Evolutionary conservation across 2,113 vertebrate species (phyloP).

Genomic region (Notiomystis cincta): DNA sequence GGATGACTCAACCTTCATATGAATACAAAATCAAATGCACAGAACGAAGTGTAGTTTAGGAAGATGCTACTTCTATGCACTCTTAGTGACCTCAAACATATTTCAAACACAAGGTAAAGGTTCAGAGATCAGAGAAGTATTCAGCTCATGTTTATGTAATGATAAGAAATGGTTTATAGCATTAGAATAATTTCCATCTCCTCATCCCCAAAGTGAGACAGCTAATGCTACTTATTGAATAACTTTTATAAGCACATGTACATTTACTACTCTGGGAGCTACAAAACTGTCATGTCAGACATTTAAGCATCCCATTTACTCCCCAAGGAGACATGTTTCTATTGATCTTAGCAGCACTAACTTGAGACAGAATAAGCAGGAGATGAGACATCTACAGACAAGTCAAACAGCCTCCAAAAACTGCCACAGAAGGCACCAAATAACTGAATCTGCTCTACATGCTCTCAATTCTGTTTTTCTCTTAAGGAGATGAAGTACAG

Average conservation of each 20-base stretch:
- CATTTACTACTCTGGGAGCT: not conserved
- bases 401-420: not conserved
- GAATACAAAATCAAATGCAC: not conserved
- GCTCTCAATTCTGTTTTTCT: not conserved
- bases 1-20: not conserved
- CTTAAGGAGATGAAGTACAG: not conserved
- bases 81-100: not conserved
- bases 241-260: not conserved
- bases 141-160: not conserved
- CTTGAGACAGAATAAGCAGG: not conserved
- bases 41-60: not conserved
- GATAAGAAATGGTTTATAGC: not conserved
- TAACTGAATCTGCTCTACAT: not conserved
- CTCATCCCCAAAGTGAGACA: not conserved
- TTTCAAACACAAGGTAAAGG: not conserved
- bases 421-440: not conserved
- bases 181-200: not conserved
- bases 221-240: not conserved
- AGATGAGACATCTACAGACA: not conserved
- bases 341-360: not conserved
- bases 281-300: not conserved
- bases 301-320: not conserved
- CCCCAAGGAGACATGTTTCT: not conserved
- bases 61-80: not conserved
- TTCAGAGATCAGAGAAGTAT: not conserved